Conservation (phyloP, 1,140 invertebrate genomes). For the Cylas formicarius region DNA sequence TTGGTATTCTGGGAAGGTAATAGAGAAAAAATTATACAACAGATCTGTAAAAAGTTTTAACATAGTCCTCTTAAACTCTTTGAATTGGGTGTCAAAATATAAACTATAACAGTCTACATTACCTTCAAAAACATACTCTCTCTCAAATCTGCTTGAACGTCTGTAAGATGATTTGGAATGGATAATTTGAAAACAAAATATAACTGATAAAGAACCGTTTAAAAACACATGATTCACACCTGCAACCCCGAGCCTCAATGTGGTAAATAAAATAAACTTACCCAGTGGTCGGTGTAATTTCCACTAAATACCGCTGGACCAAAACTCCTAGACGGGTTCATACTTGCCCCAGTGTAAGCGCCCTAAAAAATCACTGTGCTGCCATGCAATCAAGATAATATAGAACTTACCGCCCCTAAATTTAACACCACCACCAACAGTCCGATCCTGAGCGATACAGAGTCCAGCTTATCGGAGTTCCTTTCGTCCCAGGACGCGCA, state of each 20-base stretch:
- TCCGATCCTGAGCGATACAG: constrained; percentile 46
- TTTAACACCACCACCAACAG: constrained; percentile 41
- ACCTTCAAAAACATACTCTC: too few species aligned
- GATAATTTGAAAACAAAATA: too few species aligned
- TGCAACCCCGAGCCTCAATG: not conserved
- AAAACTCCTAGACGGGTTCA: constrained; percentile 74
- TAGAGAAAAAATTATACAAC: too few species aligned
- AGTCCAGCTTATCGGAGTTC: constrained; percentile 41
- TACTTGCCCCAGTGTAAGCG: constrained; percentile 64
- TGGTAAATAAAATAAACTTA: constrained; percentile 38
- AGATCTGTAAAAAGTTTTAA: too few species aligned
- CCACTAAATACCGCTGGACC: constrained; percentile 64
- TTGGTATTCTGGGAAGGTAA: too few species aligned
- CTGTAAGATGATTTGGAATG: too few species aligned
- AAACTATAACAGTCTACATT: too few species aligned
- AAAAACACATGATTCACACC: not conserved
- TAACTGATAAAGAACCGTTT: too few species aligned
- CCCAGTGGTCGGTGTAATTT: constrained; percentile 63
- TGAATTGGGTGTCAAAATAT: too few species aligned
- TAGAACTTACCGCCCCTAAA: constrained; percentile 39
- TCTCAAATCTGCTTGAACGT: too few species aligned
- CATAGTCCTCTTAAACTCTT: too few species aligned
- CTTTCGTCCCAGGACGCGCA: constrained; percentile 45
- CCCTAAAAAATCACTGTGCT: constrained; percentile 42
- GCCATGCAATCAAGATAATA: not conserved